Evolutionary conservation across 2,113 vertebrate genomes (phyloP).

Genomic region (Asarcornis scutulata): DNA sequence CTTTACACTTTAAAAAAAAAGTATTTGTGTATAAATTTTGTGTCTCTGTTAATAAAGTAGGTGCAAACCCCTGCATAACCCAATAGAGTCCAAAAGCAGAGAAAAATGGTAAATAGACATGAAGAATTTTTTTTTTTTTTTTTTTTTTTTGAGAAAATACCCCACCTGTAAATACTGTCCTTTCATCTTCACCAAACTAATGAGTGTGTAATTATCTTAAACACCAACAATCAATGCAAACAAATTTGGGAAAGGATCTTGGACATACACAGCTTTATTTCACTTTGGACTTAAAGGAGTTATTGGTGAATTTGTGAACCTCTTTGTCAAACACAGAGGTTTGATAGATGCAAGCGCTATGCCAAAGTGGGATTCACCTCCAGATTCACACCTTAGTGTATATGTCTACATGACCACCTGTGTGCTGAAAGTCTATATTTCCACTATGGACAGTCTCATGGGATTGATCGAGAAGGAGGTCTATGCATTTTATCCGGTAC

Average conservation of each 20-base stretch:
- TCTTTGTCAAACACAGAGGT: background rate
- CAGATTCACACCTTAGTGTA: background rate
- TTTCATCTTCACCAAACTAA: background rate
- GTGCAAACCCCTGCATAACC: background rate
- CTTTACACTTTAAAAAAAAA: background rate
- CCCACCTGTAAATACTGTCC: background rate
- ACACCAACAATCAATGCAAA: background rate
- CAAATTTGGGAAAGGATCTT: background rate
- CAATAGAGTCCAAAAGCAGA: background rate
- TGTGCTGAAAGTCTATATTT: background rate
- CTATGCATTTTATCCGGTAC: background rate
- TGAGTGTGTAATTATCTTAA: background rate
- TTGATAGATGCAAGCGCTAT: background rate
- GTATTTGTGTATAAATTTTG: background rate
- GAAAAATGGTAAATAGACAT: background rate
- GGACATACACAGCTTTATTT: background rate
- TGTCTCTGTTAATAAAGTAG: background rate
- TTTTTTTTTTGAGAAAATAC: background rate
- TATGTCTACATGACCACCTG: background rate
- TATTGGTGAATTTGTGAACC: background rate
- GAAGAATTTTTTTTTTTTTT: too few relatives aligned
- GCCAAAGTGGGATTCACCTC: background rate
- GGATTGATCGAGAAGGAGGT: rapidly evolving
- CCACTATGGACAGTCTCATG: background rate
- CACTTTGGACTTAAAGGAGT: background rate